Conservation (phyloP, 2,888 invertebrate species). For the Meteorus cinctellus region DNA sequence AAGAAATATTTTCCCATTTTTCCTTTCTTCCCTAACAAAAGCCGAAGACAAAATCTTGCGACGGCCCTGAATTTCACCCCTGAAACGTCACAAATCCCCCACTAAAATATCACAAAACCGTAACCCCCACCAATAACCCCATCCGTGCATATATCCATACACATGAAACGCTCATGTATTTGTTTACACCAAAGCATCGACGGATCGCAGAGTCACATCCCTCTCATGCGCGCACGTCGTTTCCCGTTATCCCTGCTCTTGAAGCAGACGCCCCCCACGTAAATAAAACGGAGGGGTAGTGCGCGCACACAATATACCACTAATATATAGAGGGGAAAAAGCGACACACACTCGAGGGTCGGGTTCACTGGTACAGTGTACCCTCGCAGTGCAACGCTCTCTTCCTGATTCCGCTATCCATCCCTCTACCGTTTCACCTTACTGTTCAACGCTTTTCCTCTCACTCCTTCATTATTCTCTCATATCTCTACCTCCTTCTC, state of each 20-base stretch:
- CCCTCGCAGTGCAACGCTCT: slow-evolving; percentile 71
- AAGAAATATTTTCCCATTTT: too few species aligned
- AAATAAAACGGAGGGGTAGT: slow-evolving; percentile 6
- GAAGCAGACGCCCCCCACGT: neutral
- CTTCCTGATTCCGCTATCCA: slow-evolving; percentile 67
- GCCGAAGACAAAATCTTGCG: neutral
- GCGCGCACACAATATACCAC: neutral
- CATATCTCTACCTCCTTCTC: slow-evolving; percentile 12
- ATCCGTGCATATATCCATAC: neutral
- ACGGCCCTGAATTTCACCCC: slow-evolving; percentile 19
- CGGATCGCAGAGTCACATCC: slow-evolving; percentile 7
- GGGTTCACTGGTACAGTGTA: slow-evolving; percentile 72
- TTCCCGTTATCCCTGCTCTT: slow-evolving; percentile 34
- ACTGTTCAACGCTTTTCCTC: slow-evolving; percentile 42
- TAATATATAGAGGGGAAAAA: slow-evolving; percentile 27
- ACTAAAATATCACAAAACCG: neutral
- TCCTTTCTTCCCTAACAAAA: neutral
- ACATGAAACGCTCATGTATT: neutral
- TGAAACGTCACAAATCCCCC: slow-evolving; percentile 9
- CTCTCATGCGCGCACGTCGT: slow-evolving; percentile 16
- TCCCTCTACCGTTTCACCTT: slow-evolving; percentile 16
- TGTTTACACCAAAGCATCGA: neutral
- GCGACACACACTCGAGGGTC: slow-evolving; percentile 46
- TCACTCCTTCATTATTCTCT: slow-evolving; percentile 20
- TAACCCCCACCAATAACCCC: neutral